These are phyloP conservation scores for Chironomus tentans DNA, from an alignment of 2,888 invertebrate genomes.

Conservation along the genomic window DNA sequence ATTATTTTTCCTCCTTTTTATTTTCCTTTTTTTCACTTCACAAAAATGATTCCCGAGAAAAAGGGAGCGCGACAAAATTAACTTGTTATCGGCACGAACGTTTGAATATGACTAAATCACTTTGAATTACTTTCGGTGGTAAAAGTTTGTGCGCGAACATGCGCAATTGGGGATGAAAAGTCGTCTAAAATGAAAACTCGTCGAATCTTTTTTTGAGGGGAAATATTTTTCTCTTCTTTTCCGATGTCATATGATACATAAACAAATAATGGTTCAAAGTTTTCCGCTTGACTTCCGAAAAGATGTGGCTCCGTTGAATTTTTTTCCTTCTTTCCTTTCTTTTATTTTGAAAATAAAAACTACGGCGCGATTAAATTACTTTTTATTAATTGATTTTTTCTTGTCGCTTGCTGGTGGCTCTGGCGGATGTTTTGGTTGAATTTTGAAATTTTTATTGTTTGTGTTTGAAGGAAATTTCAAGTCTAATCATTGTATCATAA, in stretches of 20 bases:
- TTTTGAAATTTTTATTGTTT: no score
- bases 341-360: neutral
- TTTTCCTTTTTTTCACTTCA: neutral
- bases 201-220: constrained; percentile 9
- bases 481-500: no score
- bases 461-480: no score
- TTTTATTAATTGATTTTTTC: neutral
- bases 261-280: constrained; percentile 18
- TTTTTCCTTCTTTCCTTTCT: neutral
- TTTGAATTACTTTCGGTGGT: constrained; percentile 24
- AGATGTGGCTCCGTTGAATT: neutral
- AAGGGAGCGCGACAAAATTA: neutral
- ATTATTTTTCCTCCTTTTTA: neutral
- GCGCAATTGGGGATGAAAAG: neutral
- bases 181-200: constrained; percentile 11
- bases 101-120: constrained; percentile 20
- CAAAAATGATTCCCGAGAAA: neutral
- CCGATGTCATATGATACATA: constrained; percentile 9
- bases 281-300: constrained; percentile 8
- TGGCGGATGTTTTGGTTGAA: no score
- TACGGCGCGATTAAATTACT: neutral
- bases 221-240: neutral
- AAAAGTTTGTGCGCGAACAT: constrained; percentile 11
- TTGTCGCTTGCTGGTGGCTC: no score
- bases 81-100: constrained; percentile 9